phyloP scores from a whole-genome alignment of 2,888 invertebrate species.

The Trypoxylon attenuatum region DNA sequence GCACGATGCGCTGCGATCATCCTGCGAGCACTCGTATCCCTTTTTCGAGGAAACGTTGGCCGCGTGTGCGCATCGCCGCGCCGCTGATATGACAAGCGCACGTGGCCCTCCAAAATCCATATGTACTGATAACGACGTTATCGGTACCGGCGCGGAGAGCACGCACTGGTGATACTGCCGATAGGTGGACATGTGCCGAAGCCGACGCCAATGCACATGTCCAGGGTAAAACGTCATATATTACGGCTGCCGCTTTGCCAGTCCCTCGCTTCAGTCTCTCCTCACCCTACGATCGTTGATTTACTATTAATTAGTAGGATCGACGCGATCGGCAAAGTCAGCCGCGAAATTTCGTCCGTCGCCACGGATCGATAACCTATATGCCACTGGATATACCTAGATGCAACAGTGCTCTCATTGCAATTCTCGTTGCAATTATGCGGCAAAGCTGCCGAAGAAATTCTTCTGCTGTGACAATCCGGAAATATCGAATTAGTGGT shows the following conservation, averaged over 20 bases:
- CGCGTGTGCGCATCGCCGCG: no score
- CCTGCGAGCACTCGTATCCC: conserved; percentile 11
- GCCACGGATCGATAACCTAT: not conserved
- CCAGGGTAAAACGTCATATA: no score
- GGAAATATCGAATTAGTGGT: no score
- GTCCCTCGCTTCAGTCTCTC: no score
- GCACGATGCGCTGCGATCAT: conserved; percentile 18
- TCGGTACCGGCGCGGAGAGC: conserved; percentile 41
- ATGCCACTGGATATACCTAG: not conserved
- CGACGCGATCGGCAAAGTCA: conserved; percentile 22
- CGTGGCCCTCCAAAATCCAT: conserved; percentile 41
- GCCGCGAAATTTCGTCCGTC: conserved; percentile 36
- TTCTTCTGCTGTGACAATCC: no score
- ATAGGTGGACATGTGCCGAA: conserved; percentile 29
- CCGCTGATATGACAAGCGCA: conserved; percentile 49
- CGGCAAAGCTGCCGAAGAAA: conserved; percentile 10
- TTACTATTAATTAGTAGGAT: conserved; percentile 48
- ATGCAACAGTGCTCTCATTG: no score
- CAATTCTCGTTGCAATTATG: not conserved
- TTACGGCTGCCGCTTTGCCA: no score
- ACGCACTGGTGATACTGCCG: conserved; percentile 38
- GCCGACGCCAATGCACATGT: no score
- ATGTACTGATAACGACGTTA: conserved; percentile 51
- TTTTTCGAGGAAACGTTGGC: conserved; percentile 18
- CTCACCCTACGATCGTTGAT: conserved; percentile 36